phyloP scores from a whole-genome alignment of 2,797 vertebrate species.

The Cyprinella venusta region DNA sequence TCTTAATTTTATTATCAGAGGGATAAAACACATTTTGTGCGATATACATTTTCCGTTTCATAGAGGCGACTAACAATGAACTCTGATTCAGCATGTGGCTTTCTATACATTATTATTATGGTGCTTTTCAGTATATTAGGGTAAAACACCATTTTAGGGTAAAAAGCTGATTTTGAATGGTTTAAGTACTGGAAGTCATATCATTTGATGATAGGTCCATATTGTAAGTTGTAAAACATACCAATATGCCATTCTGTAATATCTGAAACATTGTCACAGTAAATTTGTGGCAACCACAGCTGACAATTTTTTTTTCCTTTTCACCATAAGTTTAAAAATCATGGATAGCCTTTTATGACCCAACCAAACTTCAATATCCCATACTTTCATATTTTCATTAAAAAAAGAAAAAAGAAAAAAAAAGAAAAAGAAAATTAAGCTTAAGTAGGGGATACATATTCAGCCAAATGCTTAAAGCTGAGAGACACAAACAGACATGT shows the following conservation, averaged over 20 bases:
- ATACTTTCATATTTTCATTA: neutral
- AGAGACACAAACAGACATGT: slow-evolving; percentile 12
- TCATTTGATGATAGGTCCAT: neutral
- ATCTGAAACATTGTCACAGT: neutral
- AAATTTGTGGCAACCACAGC: neutral
- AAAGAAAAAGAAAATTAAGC: too few species aligned
- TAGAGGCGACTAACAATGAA: neutral
- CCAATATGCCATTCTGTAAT: neutral
- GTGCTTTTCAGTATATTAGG: neutral
- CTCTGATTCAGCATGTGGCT: neutral
- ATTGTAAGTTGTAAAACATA: neutral
- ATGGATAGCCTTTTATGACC: neutral
- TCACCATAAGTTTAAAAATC: neutral
- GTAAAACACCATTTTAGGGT: neutral
- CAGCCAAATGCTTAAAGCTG: neutral
- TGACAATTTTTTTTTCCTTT: neutral
- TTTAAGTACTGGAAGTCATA: neutral
- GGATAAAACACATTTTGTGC: neutral
- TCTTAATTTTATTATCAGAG: neutral
- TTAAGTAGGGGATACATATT: neutral
- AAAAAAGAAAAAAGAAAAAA: neutral
- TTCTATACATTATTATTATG: neutral
- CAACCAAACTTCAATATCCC: neutral
- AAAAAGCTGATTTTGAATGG: neutral
- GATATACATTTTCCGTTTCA: neutral